Evolutionary conservation across 2,888 invertebrate species (phyloP).

Genomic region (Holacanthella duospinosa): DNA sequence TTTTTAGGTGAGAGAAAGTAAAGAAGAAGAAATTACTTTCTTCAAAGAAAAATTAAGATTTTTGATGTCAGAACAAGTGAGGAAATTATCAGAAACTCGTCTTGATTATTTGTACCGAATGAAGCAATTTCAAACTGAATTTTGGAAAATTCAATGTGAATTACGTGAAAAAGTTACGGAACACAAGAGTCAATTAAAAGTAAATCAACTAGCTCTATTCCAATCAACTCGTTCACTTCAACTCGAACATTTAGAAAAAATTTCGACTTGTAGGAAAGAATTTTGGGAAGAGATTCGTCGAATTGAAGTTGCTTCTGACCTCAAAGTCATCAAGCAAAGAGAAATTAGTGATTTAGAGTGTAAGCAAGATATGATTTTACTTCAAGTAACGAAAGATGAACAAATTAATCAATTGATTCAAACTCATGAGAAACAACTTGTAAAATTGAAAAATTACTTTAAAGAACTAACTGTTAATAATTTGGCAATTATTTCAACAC

Average conservation of each 20-base stretch:
- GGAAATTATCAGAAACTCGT: conserved; percentile 22
- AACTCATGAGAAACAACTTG: conserved; percentile 9
- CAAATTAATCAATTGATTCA: background rate
- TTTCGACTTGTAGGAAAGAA: background rate
- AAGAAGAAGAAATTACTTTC: conserved; percentile 75
- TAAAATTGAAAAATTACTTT: conserved; percentile 15
- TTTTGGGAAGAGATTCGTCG: background rate
- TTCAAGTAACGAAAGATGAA: background rate
- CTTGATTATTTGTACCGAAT: conserved; percentile 29
- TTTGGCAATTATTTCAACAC: conserved; percentile 11
- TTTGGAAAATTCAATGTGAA: conserved; percentile 17
- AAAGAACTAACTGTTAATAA: conserved; percentile 14
- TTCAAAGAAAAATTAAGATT: conserved; percentile 62
- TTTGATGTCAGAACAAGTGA: conserved; percentile 30
- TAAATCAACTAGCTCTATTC: conserved; percentile 20
- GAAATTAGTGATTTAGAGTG: background rate
- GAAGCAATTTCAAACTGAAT: conserved; percentile 27
- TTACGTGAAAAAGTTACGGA: conserved; percentile 18
- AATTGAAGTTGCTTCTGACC: background rate
- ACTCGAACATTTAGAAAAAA: conserved; percentile 46
- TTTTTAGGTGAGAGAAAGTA: conserved; percentile 61
- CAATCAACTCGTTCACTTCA: conserved; percentile 22
- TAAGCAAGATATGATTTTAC: background rate
- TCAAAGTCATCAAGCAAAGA: conserved; percentile 1
- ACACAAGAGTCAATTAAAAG: conserved; percentile 22